Base-by-base conservation (phyloP, 1,140 invertebrate genomes). In the Meloidogyne hapla region DNA sequence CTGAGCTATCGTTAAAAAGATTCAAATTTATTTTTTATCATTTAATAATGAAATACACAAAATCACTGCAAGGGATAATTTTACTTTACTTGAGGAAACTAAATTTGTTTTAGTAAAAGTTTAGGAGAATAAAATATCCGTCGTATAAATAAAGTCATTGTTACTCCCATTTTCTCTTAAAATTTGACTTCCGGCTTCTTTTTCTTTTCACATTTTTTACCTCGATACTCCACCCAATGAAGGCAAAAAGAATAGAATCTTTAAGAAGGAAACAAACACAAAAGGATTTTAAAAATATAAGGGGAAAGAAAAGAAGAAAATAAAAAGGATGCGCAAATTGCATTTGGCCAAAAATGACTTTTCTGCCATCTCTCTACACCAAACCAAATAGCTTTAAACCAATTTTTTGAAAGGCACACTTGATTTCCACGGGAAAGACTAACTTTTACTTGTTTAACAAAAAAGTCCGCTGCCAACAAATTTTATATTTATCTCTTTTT, bases 161-260 rank as follows among this genome's bases (percentile, higher is more conserved):
- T 56, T 56, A 56, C 48, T 56, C 48, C 48, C 48, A 56, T 56
- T 56, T 56, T 56, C 3, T 56, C 12, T 56, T n/a, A 56, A 56
- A n/a, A 42, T 56, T 56, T 56, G n/a, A 56, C 48, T 56, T 56
- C 48, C 48, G 48, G 48, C n/a, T 21, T n/a, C n/a, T 56, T 56
- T n/a, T n/a, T n/a, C 18, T n/a, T 13, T n/a, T 8, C 48, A 18
- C 4, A 48, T 4, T 48, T 18, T 21, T 6, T 56, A 56, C 48
- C 18, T 48, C 13, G n/a, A 12, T 42, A 42, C 2, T 42, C 33
- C 33, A 6, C 33, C 40, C 13, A 13, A n/a, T 56, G 18, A 6
- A 56, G n/a, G n/a, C n/a, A 56, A 56, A 21, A 8, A 33, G 9
- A 33, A 8, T 0, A 33, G 33, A 33, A 33, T 33, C 33, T 33